Base-by-base conservation (phyloP, 2,113 vertebrate genomes). In the Nothobranchius furzeri region DNA sequence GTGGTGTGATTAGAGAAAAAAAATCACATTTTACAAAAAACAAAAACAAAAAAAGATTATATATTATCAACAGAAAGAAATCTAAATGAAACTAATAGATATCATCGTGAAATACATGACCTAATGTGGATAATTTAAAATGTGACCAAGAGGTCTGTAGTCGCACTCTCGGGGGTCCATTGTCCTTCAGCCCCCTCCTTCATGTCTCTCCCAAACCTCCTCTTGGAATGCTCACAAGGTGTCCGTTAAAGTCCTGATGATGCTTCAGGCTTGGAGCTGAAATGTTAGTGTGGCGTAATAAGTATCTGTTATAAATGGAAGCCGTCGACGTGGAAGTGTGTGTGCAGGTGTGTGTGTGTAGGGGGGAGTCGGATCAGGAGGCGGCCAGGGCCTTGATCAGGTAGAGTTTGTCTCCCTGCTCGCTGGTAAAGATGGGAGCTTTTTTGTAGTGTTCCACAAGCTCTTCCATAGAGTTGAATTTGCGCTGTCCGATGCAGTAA, bases 391-490 rank as follows among this genome's bases (percentile, higher is more conserved):
- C 95, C 87, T 95, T 96, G 85, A 95, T 73, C 87, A 96, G 94
- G 91, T 96, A 96, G 36, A 96, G 93, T 93, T 95, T 96, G 89
- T 96, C 95, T 56, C 95, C 95, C 89, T 95, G 95, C 88, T 96
- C 95, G 58, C 95, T 95, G 90, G 95, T 96, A 89, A 96, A 96
- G 90, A 96, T 96, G 30, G 95, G 95, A 36, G 95, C 95, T 80
- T 96, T 95, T 95, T 96, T 96, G 92, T 96, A 96, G 94, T 96
- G 95, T 93, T 96, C 95, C 82, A 96, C 94, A 87, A 96, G 92
- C 90, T 96, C 95, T 81, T 96, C 94, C 95, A 96, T 95, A 78
- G 94, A 95, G 92, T 89, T 90, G 92, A 96, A 96, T 92, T 94
- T 96, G 81, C 95, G 94, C 80, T 96, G 95, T 89, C 95, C 95